Base-by-base conservation (phyloP, 23 tunicate species). In the Clavelina lepadiformis region DNA sequence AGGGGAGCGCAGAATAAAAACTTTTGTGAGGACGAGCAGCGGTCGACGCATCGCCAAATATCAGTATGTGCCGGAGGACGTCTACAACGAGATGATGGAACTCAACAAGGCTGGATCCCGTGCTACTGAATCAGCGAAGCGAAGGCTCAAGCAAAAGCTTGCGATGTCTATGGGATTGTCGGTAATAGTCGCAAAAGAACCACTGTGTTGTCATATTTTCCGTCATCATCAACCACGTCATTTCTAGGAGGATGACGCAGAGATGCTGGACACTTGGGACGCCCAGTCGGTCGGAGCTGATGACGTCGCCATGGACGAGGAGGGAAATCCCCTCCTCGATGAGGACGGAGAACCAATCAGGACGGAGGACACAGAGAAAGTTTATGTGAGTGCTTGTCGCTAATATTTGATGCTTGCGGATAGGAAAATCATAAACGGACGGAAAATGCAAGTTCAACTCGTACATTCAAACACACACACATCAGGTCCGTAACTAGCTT, bases 1-100 rank as follows among this genome's bases (percentile, higher is more conserved):
- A 86, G 95, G 95, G 15, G 95, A 86, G 60, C 33, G 95, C 35
- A 62, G 95, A 13, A 86, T 86, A 70, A 86, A 78, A 38, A 86
- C 95, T 21, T 86, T 86, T 34, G 95, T 86, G 32, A 74, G 95
- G 0, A 77, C 95, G 5, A 71, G 45, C 36, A 86, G 95, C 33
- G 95, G 95, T 3, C 54, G 95, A 7, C 71, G 58, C 56, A 46
- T 86, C 7, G 95, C 56, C 19, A 86, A 86, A 46, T 86, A 86
- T 44, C 80, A 78, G 32, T 86, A 77, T 56, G 95, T 86, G 22
- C 35, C 95, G 26, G 95, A 86, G 68, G 95, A 86, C 22, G 76
- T 86, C 26, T 86, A 71, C 72, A 68, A 86, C 25, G 95, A 86
- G 5, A 77, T 86, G 85, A 56, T 77, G 29, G 57, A 35, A 23